Conservation (phyloP, 2,888 invertebrate genomes). For the Chironomus tentans region DNA sequence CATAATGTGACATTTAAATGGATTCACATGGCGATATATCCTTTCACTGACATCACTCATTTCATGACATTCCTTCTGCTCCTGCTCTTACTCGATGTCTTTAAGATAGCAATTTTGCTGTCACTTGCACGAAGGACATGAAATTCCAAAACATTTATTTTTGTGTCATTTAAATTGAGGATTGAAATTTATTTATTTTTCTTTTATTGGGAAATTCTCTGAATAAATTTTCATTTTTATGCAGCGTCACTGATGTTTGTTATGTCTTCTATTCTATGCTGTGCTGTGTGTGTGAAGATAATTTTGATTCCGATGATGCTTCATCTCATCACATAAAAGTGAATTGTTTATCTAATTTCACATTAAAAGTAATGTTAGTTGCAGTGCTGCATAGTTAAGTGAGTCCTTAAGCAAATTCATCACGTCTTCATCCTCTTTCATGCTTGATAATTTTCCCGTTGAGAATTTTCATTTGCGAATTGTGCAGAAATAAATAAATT, state of each 20-base stretch:
- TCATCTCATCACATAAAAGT: not conserved
- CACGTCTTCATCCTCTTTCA: slow-evolving; percentile 3
- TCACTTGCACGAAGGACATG: not conserved
- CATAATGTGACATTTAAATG: slow-evolving; percentile 23
- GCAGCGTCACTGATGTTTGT: no score
- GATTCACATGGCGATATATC: not conserved
- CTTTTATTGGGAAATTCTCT: not conserved
- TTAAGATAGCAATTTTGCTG: not conserved
- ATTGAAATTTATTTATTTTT: not conserved
- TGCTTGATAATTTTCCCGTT: not conserved
- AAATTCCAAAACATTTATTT: no score
- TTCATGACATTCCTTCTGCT: no score
- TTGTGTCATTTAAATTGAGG: no score
- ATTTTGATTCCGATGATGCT: not conserved
- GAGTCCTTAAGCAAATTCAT: slow-evolving; percentile 15
- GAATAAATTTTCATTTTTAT: not conserved
- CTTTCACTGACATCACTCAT: not conserved
- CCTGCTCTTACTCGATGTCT: no score
- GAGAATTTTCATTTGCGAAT: not conserved
- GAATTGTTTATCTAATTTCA: no score
- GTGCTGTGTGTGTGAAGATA: not conserved
- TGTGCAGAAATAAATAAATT: not conserved
- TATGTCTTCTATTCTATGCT: no score
- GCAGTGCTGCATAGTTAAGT: not conserved
- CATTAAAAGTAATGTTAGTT: no score